phyloP scores from a whole-genome alignment of 2,113 vertebrate genomes.

The Cranoglanis bouderius region DNA sequence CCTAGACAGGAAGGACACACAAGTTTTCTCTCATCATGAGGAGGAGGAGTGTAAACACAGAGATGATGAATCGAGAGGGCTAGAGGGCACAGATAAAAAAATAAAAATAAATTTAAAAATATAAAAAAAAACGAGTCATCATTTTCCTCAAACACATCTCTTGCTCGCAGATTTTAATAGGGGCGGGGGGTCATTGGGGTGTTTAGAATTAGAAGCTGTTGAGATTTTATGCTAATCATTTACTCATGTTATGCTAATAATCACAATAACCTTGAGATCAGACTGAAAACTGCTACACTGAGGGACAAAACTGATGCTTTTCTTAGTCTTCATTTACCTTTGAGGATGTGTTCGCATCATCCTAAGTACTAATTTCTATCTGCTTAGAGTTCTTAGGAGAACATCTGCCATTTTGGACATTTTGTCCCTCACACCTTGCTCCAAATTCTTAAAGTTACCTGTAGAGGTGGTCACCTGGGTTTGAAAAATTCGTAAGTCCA shows the following conservation, averaged over 20 bases:
- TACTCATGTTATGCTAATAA: neutral
- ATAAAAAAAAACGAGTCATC: neutral
- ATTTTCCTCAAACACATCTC: neutral
- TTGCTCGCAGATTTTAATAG: neutral
- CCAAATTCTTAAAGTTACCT: no score
- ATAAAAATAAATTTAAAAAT: neutral
- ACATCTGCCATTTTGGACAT: no score
- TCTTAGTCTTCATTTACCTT: neutral
- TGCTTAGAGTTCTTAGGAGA: no score
- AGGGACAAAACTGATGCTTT: neutral
- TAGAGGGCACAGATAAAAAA: neutral
- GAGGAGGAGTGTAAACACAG: neutral
- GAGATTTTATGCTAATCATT: neutral
- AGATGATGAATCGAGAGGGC: neutral
- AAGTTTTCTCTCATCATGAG: neutral
- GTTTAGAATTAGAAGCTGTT: neutral
- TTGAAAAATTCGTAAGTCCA: no score
- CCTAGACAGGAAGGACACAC: constrained; percentile 6
- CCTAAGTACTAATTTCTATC: no score
- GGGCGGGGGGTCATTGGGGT: neutral
- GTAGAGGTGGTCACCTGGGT: no score
- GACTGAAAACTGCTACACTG: neutral
- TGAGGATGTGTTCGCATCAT: no score
- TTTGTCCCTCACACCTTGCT: no score
- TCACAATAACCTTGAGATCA: neutral